Evolutionary conservation across 92 coral and sea anemone species (phyloP), one percentile per base, ranked within the genome.

Genomic region (Epizoanthus fatuus): DNA sequence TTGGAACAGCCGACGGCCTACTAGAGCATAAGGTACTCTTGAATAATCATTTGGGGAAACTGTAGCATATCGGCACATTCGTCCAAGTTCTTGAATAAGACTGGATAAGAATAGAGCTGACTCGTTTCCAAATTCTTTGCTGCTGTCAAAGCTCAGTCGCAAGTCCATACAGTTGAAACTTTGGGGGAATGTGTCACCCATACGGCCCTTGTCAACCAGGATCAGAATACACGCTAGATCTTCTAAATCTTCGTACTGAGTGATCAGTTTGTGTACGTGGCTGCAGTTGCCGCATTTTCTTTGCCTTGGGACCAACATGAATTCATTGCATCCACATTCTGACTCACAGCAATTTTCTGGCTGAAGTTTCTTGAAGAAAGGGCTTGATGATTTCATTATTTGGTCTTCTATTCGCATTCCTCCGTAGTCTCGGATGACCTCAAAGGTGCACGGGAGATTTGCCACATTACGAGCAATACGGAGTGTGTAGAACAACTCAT

Each of bases 161-260:
- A 88, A 47, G 85, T 88, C 92, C 40, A 88, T 68, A 38, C 92
- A 88, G 16, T 83, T 81, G 74, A 88, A 88, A 63, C 92, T 82
- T 7, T 83, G 84, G 40, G 92, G 92, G 39, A 88, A 88, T 69
- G 92, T 88, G 72, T 88, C 92, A 64, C 92, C 92, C 92, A 83
- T 88, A 29, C 92, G 92, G 49, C 92, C 92, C 57, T 88, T 88
- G 14, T 83, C 92, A 14, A 88, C 88, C 84, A 88, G 84, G 47
- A 88, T 75, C 5, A 88, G 84, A 11, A 88, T 53, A 44, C 92
- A 83, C 4, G 92, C 88, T 60, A 88, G 72, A n/a, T 76, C 80
- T 39, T 88, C 92, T 42, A 88, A 67, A 62, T 88, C 92, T 53
- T 82, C 92, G 65, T 88, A 88, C 68, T 83, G 80, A 6, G 88